Conservation (phyloP, 2,797 vertebrate genomes). For the Platyrinchus mystaceus region DNA sequence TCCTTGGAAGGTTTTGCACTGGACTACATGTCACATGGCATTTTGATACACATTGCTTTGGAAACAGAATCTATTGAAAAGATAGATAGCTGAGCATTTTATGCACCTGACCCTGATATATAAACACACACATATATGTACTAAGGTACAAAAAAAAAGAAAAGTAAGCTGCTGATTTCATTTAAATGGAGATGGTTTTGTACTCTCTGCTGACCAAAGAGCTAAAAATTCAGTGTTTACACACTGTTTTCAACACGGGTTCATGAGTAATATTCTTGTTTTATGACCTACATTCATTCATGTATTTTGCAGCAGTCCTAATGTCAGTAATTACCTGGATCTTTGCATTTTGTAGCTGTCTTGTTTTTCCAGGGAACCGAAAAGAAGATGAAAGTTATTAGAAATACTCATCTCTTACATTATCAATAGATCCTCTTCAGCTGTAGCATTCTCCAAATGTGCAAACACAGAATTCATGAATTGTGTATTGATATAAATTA, state of each 20-base stretch:
- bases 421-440: neutral
- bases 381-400: neutral
- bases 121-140: accelerated
- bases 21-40: too few species aligned
- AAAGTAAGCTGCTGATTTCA: neutral
- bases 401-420: neutral
- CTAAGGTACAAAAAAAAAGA: neutral
- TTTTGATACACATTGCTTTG: neutral
- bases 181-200: neutral
- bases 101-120: neutral
- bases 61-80: neutral
- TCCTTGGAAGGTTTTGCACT: neutral
- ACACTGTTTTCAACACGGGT: neutral
- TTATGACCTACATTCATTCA: neutral
- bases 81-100: neutral
- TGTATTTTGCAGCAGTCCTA: neutral
- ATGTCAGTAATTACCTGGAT: neutral
- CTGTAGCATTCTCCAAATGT: slow-evolving; percentile 11
- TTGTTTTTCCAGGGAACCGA: neutral
- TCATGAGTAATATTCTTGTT: neutral
- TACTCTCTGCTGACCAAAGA: neutral
- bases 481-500: slow-evolving; percentile 48
- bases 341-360: neutral
- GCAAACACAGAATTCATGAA: slow-evolving; percentile 36
- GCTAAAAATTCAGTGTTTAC: neutral